Conservation (phyloP, 1,140 invertebrate genomes). For the Nasonia vitripennis region DNA sequence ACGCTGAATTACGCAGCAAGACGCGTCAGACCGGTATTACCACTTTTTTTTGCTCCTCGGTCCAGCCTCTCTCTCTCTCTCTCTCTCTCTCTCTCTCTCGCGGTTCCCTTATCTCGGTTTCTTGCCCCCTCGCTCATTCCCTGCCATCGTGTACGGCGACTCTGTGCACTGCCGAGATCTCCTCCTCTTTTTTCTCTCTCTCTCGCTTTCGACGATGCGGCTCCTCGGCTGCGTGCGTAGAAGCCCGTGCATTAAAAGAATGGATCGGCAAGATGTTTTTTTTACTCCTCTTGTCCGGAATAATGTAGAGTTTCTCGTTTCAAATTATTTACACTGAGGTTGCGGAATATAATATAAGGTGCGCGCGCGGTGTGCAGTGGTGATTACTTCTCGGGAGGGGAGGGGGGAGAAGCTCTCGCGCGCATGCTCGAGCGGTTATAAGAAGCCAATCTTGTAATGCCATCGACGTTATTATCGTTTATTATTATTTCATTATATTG, state of each 20-base stretch:
- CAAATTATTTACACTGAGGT: constrained; percentile 51
- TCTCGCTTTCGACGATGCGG: background rate
- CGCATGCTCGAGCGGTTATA: background rate
- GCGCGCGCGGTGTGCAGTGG: background rate
- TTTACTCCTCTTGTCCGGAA: constrained; percentile 16
- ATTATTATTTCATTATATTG: constrained; percentile 53
- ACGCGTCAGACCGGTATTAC: constrained; percentile 53
- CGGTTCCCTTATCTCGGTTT: constrained; percentile 35
- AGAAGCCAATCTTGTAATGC: constrained; percentile 47
- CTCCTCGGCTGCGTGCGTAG: background rate
- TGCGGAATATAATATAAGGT: constrained; percentile 43
- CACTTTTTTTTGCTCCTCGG: constrained; percentile 31
- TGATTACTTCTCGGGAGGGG: constrained; percentile 48
- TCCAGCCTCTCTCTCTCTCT: background rate
- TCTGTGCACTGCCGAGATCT: background rate
- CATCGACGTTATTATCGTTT: constrained; percentile 48
- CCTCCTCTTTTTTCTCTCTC: background rate
- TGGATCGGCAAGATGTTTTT: background rate
- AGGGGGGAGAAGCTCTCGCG: background rate
- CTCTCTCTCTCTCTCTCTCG: background rate
- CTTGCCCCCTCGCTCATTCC: constrained; percentile 9
- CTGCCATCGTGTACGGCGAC: background rate
- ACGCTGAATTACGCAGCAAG: constrained; percentile 51
- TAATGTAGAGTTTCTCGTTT: constrained; percentile 49
- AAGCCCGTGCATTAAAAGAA: constrained; percentile 39